Conservation (phyloP, 2,888 invertebrate genomes). For the Xestoiulus laeticollis region DNA sequence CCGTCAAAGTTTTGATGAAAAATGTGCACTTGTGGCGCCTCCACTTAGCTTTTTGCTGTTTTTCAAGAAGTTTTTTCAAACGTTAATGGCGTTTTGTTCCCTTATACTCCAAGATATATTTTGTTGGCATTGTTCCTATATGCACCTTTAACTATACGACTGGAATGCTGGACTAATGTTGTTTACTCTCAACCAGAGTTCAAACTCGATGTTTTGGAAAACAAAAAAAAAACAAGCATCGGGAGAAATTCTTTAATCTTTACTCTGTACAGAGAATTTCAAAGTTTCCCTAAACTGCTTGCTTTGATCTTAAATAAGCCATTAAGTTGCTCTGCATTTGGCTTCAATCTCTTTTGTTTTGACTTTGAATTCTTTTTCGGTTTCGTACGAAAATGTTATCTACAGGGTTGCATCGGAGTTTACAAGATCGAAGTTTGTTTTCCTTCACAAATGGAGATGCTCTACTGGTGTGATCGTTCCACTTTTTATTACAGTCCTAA, state of each 20-base stretch:
- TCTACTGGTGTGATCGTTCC: not conserved
- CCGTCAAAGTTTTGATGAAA: not conserved
- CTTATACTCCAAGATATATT: not conserved
- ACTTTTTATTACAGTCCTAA: not conserved
- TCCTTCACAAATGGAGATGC: conserved; percentile 18
- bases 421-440: conserved; percentile 11
- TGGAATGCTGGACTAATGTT: not conserved
- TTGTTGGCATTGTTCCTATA: not conserved
- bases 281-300: not conserved
- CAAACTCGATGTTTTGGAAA: not conserved
- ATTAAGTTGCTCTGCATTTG: not conserved
- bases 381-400: not conserved
- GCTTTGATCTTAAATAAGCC: conserved; percentile 28
- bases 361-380: conserved; percentile 11
- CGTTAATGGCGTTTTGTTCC: conserved; percentile 9
- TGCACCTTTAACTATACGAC: not conserved
- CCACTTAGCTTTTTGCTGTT: not conserved
- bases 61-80: not conserved
- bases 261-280: not conserved
- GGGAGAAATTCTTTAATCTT: conserved; percentile 9
- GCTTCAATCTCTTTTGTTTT: conserved; percentile 14
- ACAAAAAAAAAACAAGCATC: not conserved
- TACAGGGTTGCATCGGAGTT: not conserved
- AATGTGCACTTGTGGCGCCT: conserved; percentile 15
- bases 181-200: conserved; percentile 23